A percentile compares a stretch with the other conserved stretches of the same genome.
Evolutionary conservation across 2,113 vertebrate genomes (phyloP).

Genomic region (Arvicanthis niloticus): DNA sequence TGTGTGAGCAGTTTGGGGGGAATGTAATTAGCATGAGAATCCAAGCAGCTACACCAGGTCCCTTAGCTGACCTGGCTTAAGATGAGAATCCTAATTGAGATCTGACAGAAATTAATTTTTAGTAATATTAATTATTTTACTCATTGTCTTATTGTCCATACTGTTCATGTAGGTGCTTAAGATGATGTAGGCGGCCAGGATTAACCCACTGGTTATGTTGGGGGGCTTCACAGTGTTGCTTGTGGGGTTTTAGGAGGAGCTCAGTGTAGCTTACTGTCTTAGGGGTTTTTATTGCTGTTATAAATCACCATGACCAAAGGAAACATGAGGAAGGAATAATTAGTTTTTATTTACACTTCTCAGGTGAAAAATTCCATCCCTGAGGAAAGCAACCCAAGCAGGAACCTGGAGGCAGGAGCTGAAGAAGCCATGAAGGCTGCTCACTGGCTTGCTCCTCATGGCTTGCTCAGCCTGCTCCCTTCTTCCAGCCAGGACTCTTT

Average conservation of each 20-base stretch:
- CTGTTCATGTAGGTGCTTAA: background rate
- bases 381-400: background rate
- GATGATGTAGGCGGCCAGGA: background rate
- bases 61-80: background rate
- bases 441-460: background rate
- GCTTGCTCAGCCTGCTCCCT: background rate
- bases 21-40: no score
- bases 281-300: background rate
- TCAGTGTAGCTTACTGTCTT: background rate
- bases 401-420: background rate
- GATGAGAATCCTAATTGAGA: background rate
- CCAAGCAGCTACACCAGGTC: background rate
- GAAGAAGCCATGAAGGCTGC: background rate
- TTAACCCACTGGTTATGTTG: background rate
- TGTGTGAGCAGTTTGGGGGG: no score
- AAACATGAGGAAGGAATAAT: background rate
- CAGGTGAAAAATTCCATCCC: background rate
- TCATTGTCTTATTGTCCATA: background rate
- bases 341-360: background rate
- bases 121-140: background rate
- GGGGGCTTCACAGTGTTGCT: no score
- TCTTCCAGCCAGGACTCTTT: background rate
- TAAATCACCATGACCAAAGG: background rate
- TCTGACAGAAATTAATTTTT: background rate
- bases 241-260: no score